phyloP scores from a whole-genome alignment of 2,888 invertebrate genomes.

The Polymixis lichenea region DNA sequence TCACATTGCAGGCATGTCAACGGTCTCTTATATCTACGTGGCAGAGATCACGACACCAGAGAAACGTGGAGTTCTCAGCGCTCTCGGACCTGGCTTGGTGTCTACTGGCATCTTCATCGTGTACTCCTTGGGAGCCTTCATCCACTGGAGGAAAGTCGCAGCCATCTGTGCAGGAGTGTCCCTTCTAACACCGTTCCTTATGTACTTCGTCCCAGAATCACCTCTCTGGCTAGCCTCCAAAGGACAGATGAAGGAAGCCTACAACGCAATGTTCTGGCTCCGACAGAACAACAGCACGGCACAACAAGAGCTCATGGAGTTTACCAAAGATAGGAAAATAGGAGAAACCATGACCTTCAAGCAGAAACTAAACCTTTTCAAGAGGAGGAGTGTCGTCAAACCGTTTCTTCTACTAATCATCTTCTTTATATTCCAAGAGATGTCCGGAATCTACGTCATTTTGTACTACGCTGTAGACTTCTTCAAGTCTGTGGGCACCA shows the following conservation, averaged over 20 bases:
- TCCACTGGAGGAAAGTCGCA: slow-evolving; percentile 92
- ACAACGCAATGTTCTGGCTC: slow-evolving; percentile 92
- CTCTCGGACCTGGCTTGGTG: slow-evolving; percentile 93
- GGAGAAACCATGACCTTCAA: slow-evolving; percentile 82
- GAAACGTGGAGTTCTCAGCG: slow-evolving; percentile 92
- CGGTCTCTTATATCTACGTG: slow-evolving; percentile 92
- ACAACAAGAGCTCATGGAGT: slow-evolving; percentile 92
- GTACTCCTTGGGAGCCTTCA: slow-evolving; percentile 92
- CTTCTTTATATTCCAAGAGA: slow-evolving; percentile 93
- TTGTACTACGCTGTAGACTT: slow-evolving; percentile 93
- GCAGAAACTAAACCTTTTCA: slow-evolving; percentile 84
- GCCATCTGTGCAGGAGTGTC: slow-evolving; percentile 91
- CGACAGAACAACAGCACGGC: slow-evolving; percentile 91
- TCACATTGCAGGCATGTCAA: slow-evolving; percentile 91
- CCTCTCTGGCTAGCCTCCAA: slow-evolving; percentile 92
- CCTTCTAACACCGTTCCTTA: slow-evolving; percentile 89
- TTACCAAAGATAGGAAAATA: slow-evolving; percentile 86
- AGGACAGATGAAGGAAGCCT: slow-evolving; percentile 91
- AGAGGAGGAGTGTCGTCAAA: slow-evolving; percentile 91
- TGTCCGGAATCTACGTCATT: slow-evolving; percentile 93
- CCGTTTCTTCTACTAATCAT: slow-evolving; percentile 92
- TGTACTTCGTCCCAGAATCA: slow-evolving; percentile 93
- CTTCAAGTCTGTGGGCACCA: slow-evolving; percentile 92
- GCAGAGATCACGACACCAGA: slow-evolving; percentile 93
- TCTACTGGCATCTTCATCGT: slow-evolving; percentile 93